These are phyloP conservation scores for Colaptes auratus DNA, from an alignment of 2,113 vertebrate species.

Conservation along the genomic window DNA sequence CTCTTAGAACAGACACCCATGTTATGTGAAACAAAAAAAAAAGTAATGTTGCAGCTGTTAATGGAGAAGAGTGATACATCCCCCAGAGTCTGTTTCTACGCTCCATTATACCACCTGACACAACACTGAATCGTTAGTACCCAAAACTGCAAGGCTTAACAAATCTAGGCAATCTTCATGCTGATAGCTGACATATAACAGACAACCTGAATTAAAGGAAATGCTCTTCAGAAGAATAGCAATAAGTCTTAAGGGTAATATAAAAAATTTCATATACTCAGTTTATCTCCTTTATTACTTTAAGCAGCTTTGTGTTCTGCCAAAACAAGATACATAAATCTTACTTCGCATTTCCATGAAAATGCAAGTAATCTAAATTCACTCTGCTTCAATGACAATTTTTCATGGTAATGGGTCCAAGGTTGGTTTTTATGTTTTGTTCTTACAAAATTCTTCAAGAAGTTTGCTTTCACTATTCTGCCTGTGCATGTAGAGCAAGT, in stretches of 20 bases:
- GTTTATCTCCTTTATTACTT: neutral
- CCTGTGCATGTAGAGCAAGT: neutral
- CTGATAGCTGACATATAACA: neutral
- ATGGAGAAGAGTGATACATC: neutral
- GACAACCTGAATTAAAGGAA: neutral
- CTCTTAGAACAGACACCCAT: neutral
- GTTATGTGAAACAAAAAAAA: no score
- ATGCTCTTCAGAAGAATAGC: neutral
- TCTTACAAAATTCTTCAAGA: neutral
- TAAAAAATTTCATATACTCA: neutral
- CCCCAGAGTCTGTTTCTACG: neutral
- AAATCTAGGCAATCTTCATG: neutral
- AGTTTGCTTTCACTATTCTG: neutral
- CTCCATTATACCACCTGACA: neutral
- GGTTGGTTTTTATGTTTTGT: neutral
- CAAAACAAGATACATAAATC: neutral
- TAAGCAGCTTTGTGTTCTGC: neutral
- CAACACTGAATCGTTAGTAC: neutral
- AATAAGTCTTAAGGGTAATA: neutral
- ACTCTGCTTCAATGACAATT: neutral
- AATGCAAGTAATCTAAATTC: neutral
- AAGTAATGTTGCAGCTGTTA: neutral
- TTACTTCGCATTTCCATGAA: neutral
- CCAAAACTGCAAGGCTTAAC: neutral
- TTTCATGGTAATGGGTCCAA: neutral